Evolutionary conservation across 2,113 vertebrate genomes (phyloP).

Genomic region (Odontesthes bonariensis): DNA sequence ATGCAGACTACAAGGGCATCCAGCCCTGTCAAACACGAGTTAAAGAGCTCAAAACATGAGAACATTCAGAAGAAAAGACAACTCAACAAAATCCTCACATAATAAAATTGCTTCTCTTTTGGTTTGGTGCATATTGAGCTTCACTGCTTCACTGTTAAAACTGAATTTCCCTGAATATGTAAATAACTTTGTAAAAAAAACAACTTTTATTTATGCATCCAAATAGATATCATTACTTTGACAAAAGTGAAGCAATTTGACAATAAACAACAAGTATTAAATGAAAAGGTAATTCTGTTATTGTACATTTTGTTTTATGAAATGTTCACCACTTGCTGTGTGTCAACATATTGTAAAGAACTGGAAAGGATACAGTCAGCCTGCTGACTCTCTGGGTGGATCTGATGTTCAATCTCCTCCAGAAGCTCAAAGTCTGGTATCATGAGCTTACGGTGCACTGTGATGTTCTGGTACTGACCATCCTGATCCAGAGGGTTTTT

Average conservation of each 20-base stretch:
- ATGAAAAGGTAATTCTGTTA: too few relatives aligned
- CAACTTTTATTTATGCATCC: too few relatives aligned
- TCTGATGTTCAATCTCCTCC: conserved; percentile 87
- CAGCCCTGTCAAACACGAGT: conserved; percentile 84
- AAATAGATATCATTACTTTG: too few relatives aligned
- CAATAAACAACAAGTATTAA: background rate
- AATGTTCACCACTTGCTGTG: too few relatives aligned
- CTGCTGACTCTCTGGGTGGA: conserved; percentile 86
- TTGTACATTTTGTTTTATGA: too few relatives aligned
- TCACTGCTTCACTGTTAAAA: too few relatives aligned
- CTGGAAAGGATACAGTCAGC: conserved; percentile 94
- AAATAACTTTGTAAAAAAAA: too few relatives aligned
- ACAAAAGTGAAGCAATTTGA: too few relatives aligned
- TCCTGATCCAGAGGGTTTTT: conserved; percentile 83
- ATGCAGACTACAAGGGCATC: conserved; percentile 96
- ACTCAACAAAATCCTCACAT: too few relatives aligned
- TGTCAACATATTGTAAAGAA: background rate
- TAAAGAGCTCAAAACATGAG: conserved; percentile 51
- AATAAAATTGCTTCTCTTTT: too few relatives aligned
- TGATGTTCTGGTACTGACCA: conserved; percentile 92
- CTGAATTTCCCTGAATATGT: too few relatives aligned
- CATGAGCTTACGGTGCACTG: conserved; percentile 86
- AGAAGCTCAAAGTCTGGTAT: conserved; percentile 92
- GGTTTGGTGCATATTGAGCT: too few relatives aligned
- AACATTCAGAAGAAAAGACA: background rate